Evolutionary conservation across 2,113 vertebrate genomes (phyloP).

Genomic region (Amphiprion ocellaris): DNA sequence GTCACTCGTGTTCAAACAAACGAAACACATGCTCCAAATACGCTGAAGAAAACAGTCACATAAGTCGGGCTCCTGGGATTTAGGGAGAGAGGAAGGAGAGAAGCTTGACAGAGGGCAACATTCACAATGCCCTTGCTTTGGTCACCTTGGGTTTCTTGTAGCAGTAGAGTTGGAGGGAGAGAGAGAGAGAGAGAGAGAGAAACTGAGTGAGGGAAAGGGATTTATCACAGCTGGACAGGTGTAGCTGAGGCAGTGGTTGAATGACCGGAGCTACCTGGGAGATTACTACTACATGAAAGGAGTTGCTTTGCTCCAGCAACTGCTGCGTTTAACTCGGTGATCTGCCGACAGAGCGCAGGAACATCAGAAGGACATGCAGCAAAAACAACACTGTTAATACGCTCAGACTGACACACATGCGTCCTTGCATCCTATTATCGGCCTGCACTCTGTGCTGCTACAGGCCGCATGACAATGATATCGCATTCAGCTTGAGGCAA

Average conservation of each 20-base stretch:
- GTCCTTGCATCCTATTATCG: constrained; percentile 15
- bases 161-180: constrained; percentile 22
- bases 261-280: constrained; percentile 23
- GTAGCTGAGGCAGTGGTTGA: constrained; percentile 43
- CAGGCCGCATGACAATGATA: constrained; percentile 44
- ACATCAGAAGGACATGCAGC: constrained; percentile 3
- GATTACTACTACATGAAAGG: constrained; percentile 42
- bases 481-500: constrained; percentile 29
- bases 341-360: neutral
- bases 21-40: constrained; percentile 19
- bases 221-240: constrained; percentile 67
- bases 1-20: constrained; percentile 22
- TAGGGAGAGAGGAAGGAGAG: neutral
- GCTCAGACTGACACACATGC: neutral
- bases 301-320: constrained; percentile 22
- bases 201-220: constrained; percentile 15
- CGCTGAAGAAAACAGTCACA: constrained; percentile 25
- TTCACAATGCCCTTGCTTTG: constrained; percentile 46
- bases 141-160: constrained; percentile 59
- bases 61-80: constrained; percentile 35
- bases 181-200: constrained; percentile 23
- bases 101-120: constrained; percentile 29
- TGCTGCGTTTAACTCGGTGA: constrained; percentile 30
- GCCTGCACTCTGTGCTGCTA: constrained; percentile 3
- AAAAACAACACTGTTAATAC: neutral